Conservation (phyloP, 2,888 invertebrate genomes). For the Sesamia inferens region DNA sequence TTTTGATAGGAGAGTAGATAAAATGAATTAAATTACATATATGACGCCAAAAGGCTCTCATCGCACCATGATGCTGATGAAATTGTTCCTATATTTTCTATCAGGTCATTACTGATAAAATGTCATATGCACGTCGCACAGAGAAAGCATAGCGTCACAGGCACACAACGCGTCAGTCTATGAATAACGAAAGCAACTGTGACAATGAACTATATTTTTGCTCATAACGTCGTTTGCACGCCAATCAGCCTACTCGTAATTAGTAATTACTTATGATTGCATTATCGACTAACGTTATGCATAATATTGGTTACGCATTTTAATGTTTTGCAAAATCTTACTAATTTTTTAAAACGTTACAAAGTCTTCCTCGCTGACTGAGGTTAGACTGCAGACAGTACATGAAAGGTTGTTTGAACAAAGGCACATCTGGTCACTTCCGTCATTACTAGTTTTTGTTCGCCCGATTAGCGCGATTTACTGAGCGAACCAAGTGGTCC, state of each 20-base stretch:
- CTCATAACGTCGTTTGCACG: constrained; percentile 22
- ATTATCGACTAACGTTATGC: constrained; percentile 32
- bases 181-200: constrained; percentile 46
- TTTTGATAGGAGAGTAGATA: too few relatives aligned
- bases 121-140: neutral
- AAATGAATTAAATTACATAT: too few relatives aligned
- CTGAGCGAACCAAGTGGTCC: too few relatives aligned
- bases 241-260: constrained; percentile 32
- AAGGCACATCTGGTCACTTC: too few relatives aligned
- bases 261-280: constrained; percentile 45
- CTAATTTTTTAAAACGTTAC: neutral
- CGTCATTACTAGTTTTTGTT: too few relatives aligned
- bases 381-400: constrained; percentile 31
- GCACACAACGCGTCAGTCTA: constrained; percentile 19
- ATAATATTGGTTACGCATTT: neutral
- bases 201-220: constrained; percentile 34
- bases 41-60: too few relatives aligned
- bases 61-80: too few relatives aligned
- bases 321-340: neutral
- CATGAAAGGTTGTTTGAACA: constrained; percentile 11
- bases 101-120: neutral
- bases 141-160: constrained; percentile 39
- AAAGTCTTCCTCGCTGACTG: constrained; percentile 4
- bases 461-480: too few relatives aligned
- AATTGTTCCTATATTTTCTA: neutral